These are phyloP conservation scores for Anticlea derivata DNA, from an alignment of 2,888 invertebrate species.

Conservation along the genomic window DNA sequence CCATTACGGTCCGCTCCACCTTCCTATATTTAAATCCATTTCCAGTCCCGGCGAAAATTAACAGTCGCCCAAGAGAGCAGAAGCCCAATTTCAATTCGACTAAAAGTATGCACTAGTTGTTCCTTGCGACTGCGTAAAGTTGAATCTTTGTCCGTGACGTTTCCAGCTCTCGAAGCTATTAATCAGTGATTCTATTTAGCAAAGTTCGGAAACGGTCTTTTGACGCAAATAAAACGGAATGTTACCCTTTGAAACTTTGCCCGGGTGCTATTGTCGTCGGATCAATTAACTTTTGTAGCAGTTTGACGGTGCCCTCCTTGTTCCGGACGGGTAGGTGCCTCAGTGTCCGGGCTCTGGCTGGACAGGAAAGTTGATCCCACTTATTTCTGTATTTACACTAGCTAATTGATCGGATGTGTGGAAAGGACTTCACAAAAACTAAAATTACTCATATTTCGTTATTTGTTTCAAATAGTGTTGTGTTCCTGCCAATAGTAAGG, in stretches of 20 bases:
- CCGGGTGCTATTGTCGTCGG: conserved; percentile 46
- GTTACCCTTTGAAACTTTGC: conserved; percentile 45
- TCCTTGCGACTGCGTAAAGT: conserved; percentile 45
- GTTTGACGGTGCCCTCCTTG: conserved; percentile 48
- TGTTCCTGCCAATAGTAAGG: too few species aligned
- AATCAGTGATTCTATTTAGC: conserved; percentile 55
- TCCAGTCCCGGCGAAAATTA: conserved; percentile 33
- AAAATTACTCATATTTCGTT: too few species aligned
- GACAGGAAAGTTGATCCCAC: conserved; percentile 43
- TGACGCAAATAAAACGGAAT: conserved; percentile 53
- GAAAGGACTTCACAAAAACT: conserved; percentile 10
- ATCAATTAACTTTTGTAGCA: conserved; percentile 56
- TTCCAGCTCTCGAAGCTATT: conserved; percentile 48
- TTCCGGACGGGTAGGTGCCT: conserved; percentile 43
- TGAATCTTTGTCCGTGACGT: conserved; percentile 48
- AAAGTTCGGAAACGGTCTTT: conserved; percentile 50
- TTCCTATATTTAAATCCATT: conserved; percentile 37
- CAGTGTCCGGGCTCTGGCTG: conserved; percentile 28
- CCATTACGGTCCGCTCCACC: conserved; percentile 30
- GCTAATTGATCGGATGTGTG: conserved; percentile 34
- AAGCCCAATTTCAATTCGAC: conserved; percentile 35
- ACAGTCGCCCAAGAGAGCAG: conserved; percentile 31
- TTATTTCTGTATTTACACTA: conserved; percentile 39
- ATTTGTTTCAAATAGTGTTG: too few species aligned
- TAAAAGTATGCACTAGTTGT: conserved; percentile 41